Evolutionary conservation across 2,797 vertebrate species (phyloP), one percentile per base, ranked within the genome.

Genomic region (Lycodopsis pacificus): DNA sequence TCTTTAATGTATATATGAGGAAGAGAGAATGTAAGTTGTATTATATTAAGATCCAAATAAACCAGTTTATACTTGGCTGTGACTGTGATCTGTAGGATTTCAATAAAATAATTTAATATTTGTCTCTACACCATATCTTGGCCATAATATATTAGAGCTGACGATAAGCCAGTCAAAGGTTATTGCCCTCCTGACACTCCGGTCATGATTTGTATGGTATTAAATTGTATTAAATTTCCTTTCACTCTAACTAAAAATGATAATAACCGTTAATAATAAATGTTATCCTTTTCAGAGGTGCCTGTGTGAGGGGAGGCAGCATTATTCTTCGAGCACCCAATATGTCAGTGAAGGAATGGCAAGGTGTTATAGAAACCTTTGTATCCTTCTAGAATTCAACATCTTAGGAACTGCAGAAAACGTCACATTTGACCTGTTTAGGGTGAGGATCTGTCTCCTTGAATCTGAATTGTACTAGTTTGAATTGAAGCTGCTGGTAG

Each of bases 161-260:
- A 34, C 65, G 86, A 90, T 88, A 82, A 90, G 67, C 62, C 67
- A 86, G 80, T 82, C 86, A 87, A 76, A 88, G 85, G 88, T 87
- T 88, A 90, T 88, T 90, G 79, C 79, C 82, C 84, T 82, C 27
- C 78, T 84, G 89, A 86, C 85, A 85, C 61, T 76, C 59, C 56
- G 7, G 40, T 76, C 70, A 84, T 61, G 63, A 82, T 68, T 85
- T 82, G 59, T 88, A 82, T 51, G 34, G 78, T 53, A 53, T 53
- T 53, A 53, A 53, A 53, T 53, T 53, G 49, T 22, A 53, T 70
- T 63, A 79, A 84, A 90, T 90, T 85, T 84, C 77, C 84, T 84
- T 51, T 71, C 27, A 62, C 54, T 79, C 57, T 44, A 58, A 72
- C 69, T 59, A 62, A 56, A 77, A 79, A 67, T 59, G 30, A 76